A percentile compares a stretch with the other conserved stretches of the same genome.
These are phyloP conservation scores for Stegastes partitus DNA, from an alignment of 2,113 vertebrate species.

Conservation along the genomic window DNA sequence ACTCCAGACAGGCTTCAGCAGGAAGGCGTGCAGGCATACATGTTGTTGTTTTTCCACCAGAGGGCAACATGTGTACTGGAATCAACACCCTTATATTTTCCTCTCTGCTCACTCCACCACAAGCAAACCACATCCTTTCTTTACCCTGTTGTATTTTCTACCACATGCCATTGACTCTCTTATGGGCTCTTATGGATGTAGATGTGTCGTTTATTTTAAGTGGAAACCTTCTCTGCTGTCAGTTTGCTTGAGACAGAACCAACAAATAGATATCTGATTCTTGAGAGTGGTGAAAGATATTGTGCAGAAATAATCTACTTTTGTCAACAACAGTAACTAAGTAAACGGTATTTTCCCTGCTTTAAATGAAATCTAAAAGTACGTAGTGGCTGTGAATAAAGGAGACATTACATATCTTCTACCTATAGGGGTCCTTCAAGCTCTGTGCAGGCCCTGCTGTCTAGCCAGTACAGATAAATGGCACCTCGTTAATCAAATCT, in stretches of 20 bases:
- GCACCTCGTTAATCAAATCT: constrained; percentile 88
- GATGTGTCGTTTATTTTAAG: constrained; percentile 18
- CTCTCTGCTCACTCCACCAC: neutral
- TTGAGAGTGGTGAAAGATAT: constrained; percentile 1
- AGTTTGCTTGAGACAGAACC: neutral
- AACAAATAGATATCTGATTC: neutral
- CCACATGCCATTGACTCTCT: neutral
- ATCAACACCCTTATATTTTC: constrained; percentile 16
- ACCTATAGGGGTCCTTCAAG: constrained; percentile 82
- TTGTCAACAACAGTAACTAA: neutral
- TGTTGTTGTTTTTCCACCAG: constrained; percentile 73
- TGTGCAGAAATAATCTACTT: neutral
- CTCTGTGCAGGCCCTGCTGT: constrained; percentile 60
- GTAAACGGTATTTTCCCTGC: neutral
- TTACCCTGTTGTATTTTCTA: neutral
- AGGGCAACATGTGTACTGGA: constrained; percentile 73
- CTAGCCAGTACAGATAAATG: constrained; percentile 76
- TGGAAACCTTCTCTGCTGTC: neutral
- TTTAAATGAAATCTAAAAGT: neutral
- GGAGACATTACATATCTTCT: constrained; percentile 35
- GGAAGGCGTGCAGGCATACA: neutral
- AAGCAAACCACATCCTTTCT: constrained; percentile 39
- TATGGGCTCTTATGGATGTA: constrained; percentile 6
- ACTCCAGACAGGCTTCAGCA: constrained; percentile 48
- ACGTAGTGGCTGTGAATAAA: neutral